These are phyloP conservation scores for Phymatocera aterrima DNA, from an alignment of 2,888 invertebrate species.

Conservation along the genomic window DNA sequence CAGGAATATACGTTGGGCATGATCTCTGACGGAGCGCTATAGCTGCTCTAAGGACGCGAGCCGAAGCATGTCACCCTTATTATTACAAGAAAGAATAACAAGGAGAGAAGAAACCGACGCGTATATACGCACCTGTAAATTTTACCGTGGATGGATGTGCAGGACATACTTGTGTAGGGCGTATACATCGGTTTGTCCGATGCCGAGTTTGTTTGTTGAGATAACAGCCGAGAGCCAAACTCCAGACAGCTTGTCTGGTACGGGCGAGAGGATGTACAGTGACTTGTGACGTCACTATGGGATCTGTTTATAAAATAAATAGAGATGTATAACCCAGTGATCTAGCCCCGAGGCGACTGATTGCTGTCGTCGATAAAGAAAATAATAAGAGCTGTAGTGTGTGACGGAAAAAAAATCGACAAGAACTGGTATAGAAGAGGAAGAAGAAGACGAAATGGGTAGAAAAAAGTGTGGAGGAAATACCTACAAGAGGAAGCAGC, in stretches of 20 bases:
- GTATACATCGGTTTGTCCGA: slow-evolving; percentile 14
- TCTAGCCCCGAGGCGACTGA: slow-evolving; percentile 25
- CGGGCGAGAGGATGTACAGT: slow-evolving; percentile 5
- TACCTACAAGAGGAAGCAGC: slow-evolving; percentile 23
- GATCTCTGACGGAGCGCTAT: background rate
- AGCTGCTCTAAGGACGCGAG: slow-evolving; percentile 3
- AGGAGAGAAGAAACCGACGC: slow-evolving; percentile 25
- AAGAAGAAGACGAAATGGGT: background rate
- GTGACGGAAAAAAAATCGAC: background rate
- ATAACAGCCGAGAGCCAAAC: slow-evolving; percentile 44
- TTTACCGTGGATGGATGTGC: background rate
- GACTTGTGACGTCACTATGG: slow-evolving; percentile 40
- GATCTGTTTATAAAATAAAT: slow-evolving; percentile 48
- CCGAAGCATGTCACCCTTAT: slow-evolving; percentile 47
- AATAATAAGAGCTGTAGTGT: slow-evolving; percentile 31
- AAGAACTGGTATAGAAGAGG: background rate
- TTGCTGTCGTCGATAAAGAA: slow-evolving; percentile 46
- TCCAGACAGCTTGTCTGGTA: slow-evolving; percentile 44
- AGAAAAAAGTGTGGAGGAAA: slow-evolving; percentile 23
- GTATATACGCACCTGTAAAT: slow-evolving; percentile 40
- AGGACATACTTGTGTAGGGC: background rate
- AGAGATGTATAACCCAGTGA: slow-evolving; percentile 34
- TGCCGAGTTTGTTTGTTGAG: slow-evolving; percentile 34
- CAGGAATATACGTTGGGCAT: background rate
- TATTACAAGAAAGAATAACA: slow-evolving; percentile 48